Evolutionary conservation across 2,888 invertebrate genomes (phyloP), one percentile per base, ranked within the genome.

Genomic region (Pyralis farinalis): DNA sequence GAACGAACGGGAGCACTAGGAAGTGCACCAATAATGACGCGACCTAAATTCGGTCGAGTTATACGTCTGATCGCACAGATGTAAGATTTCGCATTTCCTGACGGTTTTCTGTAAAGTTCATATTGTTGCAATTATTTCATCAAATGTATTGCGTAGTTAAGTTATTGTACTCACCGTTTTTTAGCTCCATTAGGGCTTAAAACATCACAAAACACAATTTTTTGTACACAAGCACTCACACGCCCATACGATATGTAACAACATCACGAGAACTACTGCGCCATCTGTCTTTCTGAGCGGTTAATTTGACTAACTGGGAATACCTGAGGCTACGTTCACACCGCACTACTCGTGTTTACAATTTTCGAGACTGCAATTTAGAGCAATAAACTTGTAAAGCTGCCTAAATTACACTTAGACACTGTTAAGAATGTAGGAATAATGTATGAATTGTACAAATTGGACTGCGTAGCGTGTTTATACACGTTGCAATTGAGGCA

Each of bases 161-260:
- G 53, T 55, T 55, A 48, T 40, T 67, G 45, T 60, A 78, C 88
- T 85, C 54, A 88, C 87, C 78, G 75, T 79, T 84, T 79, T 69
- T 62, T 51, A 66, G 60, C 71, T 79, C 71, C 74, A 75, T 81
- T 72, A 70, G 70, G 63, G 62, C 71, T 67, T 76, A 71, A 65
- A 78, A 75, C 74, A 83, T 73, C 86, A 87, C 86, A 82, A 86
- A 85, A 84, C 86, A 87, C 85, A 69, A 58, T 68, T 66, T 73
- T 78, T 76, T 84, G 78, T 75, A 75, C 85, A 85, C 87, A 81
- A 84, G 82, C 87, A 87, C 86, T 85, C 79, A 84, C 84, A 88
- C 89, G 87, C 89, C 88, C 87, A 77, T 80, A 78, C 80, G 59
- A 71, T 76, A 76, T 76, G 83, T 75, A 84, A 80, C 79, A 85